A percentile compares a stretch with the other conserved stretches of the same genome.
phyloP scores from a whole-genome alignment of 2,797 vertebrate species.

The Atherinosoma microstoma region DNA sequence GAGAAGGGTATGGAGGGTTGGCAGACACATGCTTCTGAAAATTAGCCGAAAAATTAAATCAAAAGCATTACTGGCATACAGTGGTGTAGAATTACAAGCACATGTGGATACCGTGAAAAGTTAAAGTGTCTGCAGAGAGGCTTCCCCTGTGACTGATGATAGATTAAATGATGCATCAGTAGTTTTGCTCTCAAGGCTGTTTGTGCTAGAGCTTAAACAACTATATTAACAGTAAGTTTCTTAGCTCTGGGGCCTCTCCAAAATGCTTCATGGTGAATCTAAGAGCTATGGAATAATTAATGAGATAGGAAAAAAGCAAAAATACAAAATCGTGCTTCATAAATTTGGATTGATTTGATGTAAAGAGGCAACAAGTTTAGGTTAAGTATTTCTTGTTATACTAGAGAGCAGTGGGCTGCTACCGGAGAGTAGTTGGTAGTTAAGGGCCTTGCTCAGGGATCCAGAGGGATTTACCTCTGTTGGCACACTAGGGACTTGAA shows the following conservation, averaged over 20 bases:
- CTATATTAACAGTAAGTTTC: neutral
- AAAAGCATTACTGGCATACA: neutral
- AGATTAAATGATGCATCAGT: neutral
- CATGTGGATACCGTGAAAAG: neutral
- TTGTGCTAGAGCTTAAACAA: neutral
- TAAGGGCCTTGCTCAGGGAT: no score
- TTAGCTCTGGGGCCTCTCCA: neutral
- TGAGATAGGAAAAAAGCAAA: neutral
- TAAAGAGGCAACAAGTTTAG: neutral
- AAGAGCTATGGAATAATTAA: slow-evolving; percentile 6
- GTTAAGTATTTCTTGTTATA: no score
- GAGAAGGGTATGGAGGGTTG: slow-evolving; percentile 1
- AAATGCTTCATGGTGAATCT: neutral
- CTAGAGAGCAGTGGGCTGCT: no score
- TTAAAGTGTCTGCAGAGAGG: neutral
- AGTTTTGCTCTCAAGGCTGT: neutral
- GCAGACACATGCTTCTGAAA: slow-evolving; percentile 11
- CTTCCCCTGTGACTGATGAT: neutral
- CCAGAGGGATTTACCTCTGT: no score
- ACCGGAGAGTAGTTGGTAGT: no score
- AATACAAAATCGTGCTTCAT: neutral
- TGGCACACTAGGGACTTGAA: no score
- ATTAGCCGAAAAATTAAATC: neutral
- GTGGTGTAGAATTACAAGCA: neutral
- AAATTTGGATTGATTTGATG: neutral